Evolutionary conservation across 2,888 invertebrate species (phyloP).

Genomic region (Crocallis elinguaria): DNA sequence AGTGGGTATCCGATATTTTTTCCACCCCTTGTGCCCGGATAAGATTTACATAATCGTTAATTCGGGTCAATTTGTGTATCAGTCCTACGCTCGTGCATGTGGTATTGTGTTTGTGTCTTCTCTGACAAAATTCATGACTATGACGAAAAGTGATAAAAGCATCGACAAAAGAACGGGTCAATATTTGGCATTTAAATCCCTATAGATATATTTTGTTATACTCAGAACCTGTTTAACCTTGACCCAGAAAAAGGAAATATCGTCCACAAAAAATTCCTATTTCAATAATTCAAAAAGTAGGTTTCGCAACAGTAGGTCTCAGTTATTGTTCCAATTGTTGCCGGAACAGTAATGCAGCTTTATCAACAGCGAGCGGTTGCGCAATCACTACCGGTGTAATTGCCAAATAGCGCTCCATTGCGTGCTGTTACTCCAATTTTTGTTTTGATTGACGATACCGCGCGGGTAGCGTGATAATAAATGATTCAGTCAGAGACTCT

Average conservation of each 20-base stretch:
- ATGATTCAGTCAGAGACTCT: conserved; percentile 48
- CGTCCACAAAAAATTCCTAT: conserved; percentile 15
- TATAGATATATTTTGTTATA: conserved; percentile 6
- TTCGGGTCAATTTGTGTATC: conserved; percentile 56
- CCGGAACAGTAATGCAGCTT: conserved; percentile 26
- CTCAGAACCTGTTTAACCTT: conserved; percentile 14
- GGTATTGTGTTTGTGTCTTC: conserved; percentile 32
- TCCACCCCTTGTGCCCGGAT: conserved; percentile 35
- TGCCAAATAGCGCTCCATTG: conserved; percentile 35
- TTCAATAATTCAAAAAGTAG: conserved; percentile 30
- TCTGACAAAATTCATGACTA: conserved; percentile 20
- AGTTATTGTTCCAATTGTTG: conserved; percentile 25
- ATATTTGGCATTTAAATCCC: background rate
- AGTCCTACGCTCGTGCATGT: conserved; percentile 39
- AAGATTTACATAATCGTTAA: conserved; percentile 60
- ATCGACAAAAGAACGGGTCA: conserved; percentile 9
- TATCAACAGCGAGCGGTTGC: conserved; percentile 35
- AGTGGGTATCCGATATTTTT: conserved; percentile 61
- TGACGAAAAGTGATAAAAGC: conserved; percentile 21
- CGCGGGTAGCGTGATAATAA: conserved; percentile 49
- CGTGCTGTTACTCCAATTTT: conserved; percentile 40
- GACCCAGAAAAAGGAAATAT: conserved; percentile 20
- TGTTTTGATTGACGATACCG: conserved; percentile 43
- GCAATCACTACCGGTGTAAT: conserved; percentile 36
- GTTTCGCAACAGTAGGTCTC: conserved; percentile 29